Evolutionary conservation across 2,113 vertebrate genomes (phyloP), one percentile per base, ranked within the genome.

Genomic region (Anolis carolinensis): DNA sequence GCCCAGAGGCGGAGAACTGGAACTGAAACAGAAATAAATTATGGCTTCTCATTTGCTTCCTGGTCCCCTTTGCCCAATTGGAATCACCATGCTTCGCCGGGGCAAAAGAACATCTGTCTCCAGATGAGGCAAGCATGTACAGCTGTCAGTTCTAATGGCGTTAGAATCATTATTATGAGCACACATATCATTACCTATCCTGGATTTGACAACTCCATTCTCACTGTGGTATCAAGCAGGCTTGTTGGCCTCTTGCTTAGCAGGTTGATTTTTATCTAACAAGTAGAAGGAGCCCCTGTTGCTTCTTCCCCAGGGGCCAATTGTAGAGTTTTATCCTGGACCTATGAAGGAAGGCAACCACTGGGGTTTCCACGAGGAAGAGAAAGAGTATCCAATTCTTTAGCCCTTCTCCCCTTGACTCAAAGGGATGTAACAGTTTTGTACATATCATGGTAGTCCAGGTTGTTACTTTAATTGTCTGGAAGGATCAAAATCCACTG

Each of bases 201-300:
- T 78, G 50, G 23, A 73, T 63, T 90, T 93, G 77, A 91, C 82
- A 91, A 92, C 92, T 89, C 79, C 77, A 89, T 83, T 44, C 74
- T 87, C 92, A 74, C 50, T 59, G 34, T 77, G 67, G 59, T 68
- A 89, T 84, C 55, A 87, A 89, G 84, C 50, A 89, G 79, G 72
- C 78, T 79, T 44, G 82, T 80, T 91, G 83, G 70, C 79, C 90
- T 90, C 48, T 77, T 16, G 14, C 86, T 44, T 85, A 85, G 82
- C 39, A 86, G 89, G 81, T 90, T 89, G 76, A 83, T 10, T 91
- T 91, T 91, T 63, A 90, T 92, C 87, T 89, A 89, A 87, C 71
- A 84, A 86, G 83, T 86, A 88, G 82, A 87, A 84, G 81, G 63
- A 87, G 84, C 77, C 91, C 11, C 71, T 59, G 83, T 73, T 30